Evolutionary conservation across 2,797 vertebrate genomes (phyloP), one percentile per base, ranked within the genome.

Genomic region (Limnodromus scolopaceus): DNA sequence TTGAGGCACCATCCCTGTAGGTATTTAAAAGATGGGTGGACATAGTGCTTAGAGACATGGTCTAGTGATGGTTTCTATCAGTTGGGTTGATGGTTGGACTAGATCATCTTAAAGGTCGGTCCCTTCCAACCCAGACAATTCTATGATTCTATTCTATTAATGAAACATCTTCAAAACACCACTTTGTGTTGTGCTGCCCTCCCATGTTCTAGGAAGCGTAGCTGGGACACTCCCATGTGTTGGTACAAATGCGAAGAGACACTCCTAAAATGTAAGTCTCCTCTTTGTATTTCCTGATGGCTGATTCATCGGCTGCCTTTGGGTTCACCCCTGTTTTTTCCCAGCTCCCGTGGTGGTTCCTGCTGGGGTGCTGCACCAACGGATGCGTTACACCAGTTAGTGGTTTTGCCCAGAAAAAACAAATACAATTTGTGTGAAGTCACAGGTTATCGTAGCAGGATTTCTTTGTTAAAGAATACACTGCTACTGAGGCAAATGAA

Each of bases 301-400:
- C 25, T 2, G 46, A 24, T 20, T 49, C 28, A 23, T 34, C 1
- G 0, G 34, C 41, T 49, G 1, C 30, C 39, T 60, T 18, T 53
- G 39, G 38, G 32, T 41, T 54, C 53, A 34, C 4, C 0, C 19
- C 10, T 1, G 0, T 11, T 51, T 51, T 36, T 51, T 39, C 54
- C 53, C 43, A 13, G 34, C 36, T 30, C 11, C 30, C 16, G 18
- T 16, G 7, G 8, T 49, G 48, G 13, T 63, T 74, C 45, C n/a
- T 24, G 43, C 16, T 11, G 19, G 32, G 32, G 10, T 9, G 11
- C 4, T 2, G 34, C 28, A 20, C 45, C 24, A 34, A 20, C 23
- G 22, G 39, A 24, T 17, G 39, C 53, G 1, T 71, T 14, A 41
- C 36, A 14, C 9, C 10, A 41, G 15, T 32, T 20, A 17, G 51